Conservation (phyloP, 2,888 invertebrate genomes). For the Steinernema carpocapsae region DNA sequence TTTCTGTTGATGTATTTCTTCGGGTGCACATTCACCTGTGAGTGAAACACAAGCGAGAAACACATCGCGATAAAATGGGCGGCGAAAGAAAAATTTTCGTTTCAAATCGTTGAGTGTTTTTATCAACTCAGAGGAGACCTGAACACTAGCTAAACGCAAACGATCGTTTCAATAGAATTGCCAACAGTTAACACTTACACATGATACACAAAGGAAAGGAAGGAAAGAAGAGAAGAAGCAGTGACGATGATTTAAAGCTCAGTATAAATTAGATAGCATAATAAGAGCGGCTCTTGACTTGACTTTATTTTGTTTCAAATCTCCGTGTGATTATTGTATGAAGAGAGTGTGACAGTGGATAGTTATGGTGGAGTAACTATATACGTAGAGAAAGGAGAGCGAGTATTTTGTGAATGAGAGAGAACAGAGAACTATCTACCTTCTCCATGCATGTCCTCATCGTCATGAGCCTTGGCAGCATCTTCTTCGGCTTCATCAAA, state of each 20-base stretch:
- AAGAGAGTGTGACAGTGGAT: slow-evolving; percentile 9
- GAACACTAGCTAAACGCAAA: slow-evolving; percentile 33
- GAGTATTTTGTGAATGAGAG: slow-evolving; percentile 7
- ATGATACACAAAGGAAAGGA: slow-evolving; percentile 1
- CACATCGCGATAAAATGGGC: slow-evolving; percentile 3
- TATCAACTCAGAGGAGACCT: slow-evolving; percentile 14
- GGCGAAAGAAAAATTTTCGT: slow-evolving; percentile 5
- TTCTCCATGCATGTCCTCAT: slow-evolving; percentile 35
- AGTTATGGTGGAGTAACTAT: neutral
- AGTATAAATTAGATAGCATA: slow-evolving; percentile 12
- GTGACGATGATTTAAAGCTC: slow-evolving; percentile 33
- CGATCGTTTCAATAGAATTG: slow-evolving; percentile 7
- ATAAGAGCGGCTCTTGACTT: slow-evolving; percentile 7
- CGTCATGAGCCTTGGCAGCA: slow-evolving; percentile 30
- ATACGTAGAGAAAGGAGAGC: neutral
- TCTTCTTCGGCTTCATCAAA: slow-evolving; percentile 39
- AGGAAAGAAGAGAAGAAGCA: neutral
- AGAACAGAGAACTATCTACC: slow-evolving; percentile 31
- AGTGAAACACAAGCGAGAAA: slow-evolving; percentile 30
- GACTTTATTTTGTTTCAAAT: slow-evolving; percentile 1
- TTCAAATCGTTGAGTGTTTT: slow-evolving; percentile 22
- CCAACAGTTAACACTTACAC: slow-evolving; percentile 5
- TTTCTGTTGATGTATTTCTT: slow-evolving; percentile 31
- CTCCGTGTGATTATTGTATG: slow-evolving; percentile 21
- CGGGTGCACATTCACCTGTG: slow-evolving; percentile 12